These are phyloP conservation scores for Xylophagus ater DNA, from an alignment of 2,888 invertebrate species.

Conservation along the genomic window DNA sequence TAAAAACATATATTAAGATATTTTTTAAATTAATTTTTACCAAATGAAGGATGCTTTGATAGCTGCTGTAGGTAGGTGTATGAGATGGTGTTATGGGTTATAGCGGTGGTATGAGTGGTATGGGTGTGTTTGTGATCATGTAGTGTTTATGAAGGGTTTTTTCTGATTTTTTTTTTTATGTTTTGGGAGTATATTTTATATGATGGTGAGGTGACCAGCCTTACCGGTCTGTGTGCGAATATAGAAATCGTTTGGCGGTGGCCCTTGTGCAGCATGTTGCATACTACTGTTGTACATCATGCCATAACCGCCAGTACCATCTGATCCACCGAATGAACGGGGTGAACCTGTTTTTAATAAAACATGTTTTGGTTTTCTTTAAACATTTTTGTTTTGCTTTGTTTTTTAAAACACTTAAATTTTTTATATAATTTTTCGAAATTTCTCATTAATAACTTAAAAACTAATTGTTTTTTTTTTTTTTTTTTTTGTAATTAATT, in stretches of 20 bases:
- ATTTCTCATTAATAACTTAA: too few species aligned
- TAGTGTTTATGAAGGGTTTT: too few species aligned
- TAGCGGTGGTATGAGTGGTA: too few species aligned
- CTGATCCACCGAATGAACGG: constrained; percentile 35
- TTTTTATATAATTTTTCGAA: too few species aligned
- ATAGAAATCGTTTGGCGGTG: constrained; percentile 37
- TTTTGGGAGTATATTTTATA: neutral
- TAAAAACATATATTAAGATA: too few species aligned
- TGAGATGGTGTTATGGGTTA: too few species aligned
- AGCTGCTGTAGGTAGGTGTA: too few species aligned
- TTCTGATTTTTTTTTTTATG: constrained; percentile 1
- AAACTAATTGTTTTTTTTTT: neutral
- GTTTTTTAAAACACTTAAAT: too few species aligned
- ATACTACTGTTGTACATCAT: constrained; percentile 32
- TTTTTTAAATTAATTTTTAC: too few species aligned
- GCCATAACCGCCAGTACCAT: constrained; percentile 30
- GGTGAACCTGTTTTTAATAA: constrained; percentile 39
- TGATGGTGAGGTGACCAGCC: constrained; percentile 20
- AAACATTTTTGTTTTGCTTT: constrained; percentile 3
- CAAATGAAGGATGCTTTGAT: too few species aligned
- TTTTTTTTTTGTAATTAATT: constrained; percentile 1
- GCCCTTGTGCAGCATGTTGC: constrained; percentile 28
- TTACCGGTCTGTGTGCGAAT: constrained; percentile 39
- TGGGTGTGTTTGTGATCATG: too few species aligned
- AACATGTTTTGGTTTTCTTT: constrained; percentile 13